Percentiles rank a stretch among this genome's conserved stretches.
These are phyloP conservation scores for Rhagoletis zephyria DNA, from an alignment of 1,140 invertebrate genomes.

Conservation along the genomic window DNA sequence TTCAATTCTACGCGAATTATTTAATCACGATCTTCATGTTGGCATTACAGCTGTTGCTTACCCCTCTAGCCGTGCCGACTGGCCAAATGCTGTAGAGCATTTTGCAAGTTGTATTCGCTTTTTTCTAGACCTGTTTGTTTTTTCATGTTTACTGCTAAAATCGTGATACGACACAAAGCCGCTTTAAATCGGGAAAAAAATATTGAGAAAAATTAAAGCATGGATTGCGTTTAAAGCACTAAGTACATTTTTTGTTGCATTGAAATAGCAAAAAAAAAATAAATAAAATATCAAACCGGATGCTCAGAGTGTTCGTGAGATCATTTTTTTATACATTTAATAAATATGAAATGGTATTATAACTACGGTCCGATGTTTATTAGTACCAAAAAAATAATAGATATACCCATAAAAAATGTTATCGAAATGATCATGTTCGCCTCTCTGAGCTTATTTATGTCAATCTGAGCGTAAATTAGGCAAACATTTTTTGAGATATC, in stretches of 20 bases:
- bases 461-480: too few relatives aligned
- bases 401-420: too few relatives aligned
- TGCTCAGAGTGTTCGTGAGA: too few relatives aligned
- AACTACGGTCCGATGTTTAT: too few relatives aligned
- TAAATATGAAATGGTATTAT: too few relatives aligned
- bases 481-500: too few relatives aligned
- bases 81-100: not conserved
- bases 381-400: too few relatives aligned
- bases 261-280: not conserved
- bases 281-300: not conserved
- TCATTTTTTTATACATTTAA: too few relatives aligned
- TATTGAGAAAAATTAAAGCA: not conserved
- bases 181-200: not conserved
- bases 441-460: too few relatives aligned
- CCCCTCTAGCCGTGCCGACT: not conserved
- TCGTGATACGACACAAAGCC: not conserved
- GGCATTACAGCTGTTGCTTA: not conserved
- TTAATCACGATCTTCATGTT: not conserved
- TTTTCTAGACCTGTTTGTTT: not conserved
- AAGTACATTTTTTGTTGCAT: not conserved
- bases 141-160: constrained; percentile 1
- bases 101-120: not conserved
- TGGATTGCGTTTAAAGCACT: not conserved
- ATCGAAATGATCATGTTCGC: too few relatives aligned
- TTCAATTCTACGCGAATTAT: not conserved